Conservation (phyloP, 2,113 vertebrate species). For the Andinoacara biseriatus region DNA sequence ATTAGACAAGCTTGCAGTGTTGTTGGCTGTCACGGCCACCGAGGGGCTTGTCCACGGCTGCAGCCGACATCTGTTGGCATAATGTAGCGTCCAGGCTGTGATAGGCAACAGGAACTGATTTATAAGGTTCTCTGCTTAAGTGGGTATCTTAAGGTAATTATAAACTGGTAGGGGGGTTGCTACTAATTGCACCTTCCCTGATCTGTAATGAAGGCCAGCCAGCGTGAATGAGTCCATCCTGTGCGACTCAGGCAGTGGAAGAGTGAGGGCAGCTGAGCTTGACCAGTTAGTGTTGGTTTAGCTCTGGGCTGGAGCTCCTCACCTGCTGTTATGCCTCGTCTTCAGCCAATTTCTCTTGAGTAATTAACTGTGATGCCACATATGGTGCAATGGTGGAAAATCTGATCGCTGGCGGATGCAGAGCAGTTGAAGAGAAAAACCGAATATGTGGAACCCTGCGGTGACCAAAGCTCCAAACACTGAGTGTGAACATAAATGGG, state of each 20-base stretch:
- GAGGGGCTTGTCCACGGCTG: conserved; percentile 49
- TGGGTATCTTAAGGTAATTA: conserved; percentile 81
- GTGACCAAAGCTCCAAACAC: conserved; percentile 49
- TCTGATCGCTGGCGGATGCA: conserved; percentile 52
- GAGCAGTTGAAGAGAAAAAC: conserved; percentile 14
- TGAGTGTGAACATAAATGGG: conserved; percentile 31
- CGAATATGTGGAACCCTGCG: conserved; percentile 22
- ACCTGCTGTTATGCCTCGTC: conserved; percentile 71
- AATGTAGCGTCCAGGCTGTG: conserved; percentile 50
- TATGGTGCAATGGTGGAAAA: conserved; percentile 59
- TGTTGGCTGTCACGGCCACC: conserved; percentile 51
- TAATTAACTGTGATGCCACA: conserved; percentile 76
- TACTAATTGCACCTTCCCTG: conserved; percentile 79
- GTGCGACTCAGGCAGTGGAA: conserved; percentile 43
- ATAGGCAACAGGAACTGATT: conserved; percentile 70
- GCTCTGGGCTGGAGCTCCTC: conserved; percentile 67
- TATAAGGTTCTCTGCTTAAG: conserved; percentile 71
- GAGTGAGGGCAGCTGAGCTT: conserved; percentile 64
- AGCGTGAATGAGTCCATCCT: conserved; percentile 60
- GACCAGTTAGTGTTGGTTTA: conserved; percentile 75
- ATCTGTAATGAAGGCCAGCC: conserved; percentile 76
- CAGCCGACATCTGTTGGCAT: conserved; percentile 72
- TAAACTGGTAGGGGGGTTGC: conserved; percentile 57
- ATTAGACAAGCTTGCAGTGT: conserved; percentile 55
- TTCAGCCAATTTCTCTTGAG: conserved; percentile 73